Percentiles rank a stretch among this genome's conserved stretches.
phyloP scores from a whole-genome alignment of 2,113 vertebrate species.

The Colinus virginianus region DNA sequence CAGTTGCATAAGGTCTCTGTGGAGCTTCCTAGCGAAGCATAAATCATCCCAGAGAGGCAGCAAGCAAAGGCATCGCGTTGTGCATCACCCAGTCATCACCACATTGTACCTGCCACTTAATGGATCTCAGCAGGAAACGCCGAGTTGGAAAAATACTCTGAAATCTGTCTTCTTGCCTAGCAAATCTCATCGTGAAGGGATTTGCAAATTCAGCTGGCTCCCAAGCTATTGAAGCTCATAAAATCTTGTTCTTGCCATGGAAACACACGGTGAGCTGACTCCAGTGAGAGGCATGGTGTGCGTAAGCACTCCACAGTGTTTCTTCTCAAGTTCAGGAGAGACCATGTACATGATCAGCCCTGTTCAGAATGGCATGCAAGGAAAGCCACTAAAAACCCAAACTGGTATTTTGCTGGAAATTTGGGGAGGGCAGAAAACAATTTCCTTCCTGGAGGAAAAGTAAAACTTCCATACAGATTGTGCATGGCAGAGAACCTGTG shows the following conservation, averaged over 20 bases:
- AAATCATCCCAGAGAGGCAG: neutral
- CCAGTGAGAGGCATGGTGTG: neutral
- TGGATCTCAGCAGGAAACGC: neutral
- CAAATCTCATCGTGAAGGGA: neutral
- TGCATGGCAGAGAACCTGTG: accelerated
- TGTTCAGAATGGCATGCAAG: accelerated
- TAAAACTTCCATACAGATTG: neutral
- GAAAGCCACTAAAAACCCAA: neutral
- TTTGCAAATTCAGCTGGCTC: neutral
- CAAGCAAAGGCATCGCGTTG: neutral
- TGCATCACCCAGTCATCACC: neutral
- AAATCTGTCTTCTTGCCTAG: neutral
- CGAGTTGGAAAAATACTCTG: neutral
- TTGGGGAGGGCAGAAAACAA: neutral
- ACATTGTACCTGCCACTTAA: slow-evolving; percentile 14
- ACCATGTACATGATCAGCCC: neutral
- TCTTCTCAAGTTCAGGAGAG: neutral
- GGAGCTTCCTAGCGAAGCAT: neutral
- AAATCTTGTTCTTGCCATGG: neutral
- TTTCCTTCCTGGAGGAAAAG: neutral
- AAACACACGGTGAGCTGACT: accelerated
- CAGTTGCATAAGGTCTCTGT: neutral
- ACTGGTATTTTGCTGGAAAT: neutral
- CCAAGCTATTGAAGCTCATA: neutral
- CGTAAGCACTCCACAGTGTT: accelerated